Base-by-base conservation (phyloP, 2,113 vertebrate genomes). In the Amblyornis subalaris region DNA sequence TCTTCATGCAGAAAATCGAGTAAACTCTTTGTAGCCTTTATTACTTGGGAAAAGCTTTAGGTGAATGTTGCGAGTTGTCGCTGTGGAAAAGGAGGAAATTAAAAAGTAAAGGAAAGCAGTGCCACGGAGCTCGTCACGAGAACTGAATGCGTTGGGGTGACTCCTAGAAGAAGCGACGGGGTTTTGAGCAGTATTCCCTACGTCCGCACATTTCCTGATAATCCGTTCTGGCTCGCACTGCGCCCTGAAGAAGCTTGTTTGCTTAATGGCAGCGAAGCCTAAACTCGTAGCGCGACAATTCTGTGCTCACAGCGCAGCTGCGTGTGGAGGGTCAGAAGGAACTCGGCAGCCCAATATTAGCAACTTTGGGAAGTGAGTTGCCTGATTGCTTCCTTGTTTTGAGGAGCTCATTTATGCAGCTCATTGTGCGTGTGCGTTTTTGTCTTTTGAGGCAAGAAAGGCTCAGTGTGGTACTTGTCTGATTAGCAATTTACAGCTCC, bases 391-490 rank as follows among this genome's bases (percentile, higher is more conserved):
- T 93, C 74, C 64, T 93, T 65, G 88, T 95, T 93, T 91, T 58
- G 88, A 93, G 96, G 80, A 94, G 83, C 77, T 96, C 80, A 85
- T 96, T 94, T 94, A 90, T 89, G 85, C 89, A 48, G 58, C 69
- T 93, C 47, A 69, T 95, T 91, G 84, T 89, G 86, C 5, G 0
- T 31, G 48, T 75, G 95, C 64, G 51, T 35, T 95, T 93, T 95
- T 96, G 62, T 96, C 65, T 91, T 96, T 81, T 94, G 83, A 94
- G 57, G 51, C 80, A 74, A 96, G 87, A 95, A 95, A 94, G 95
- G 54, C 92, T 94, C 89, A 82, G 91, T 94, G 82, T 93, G 88
- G 88, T 71, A 40, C 76, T 96, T 89, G 58, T 96, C 91, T 96
- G 85, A 95, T 95, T 93, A 96, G 70, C 50, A 95, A 57, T 93